phyloP scores from a whole-genome alignment of 2,113 vertebrate genomes.

The Rhinichthys klamathensis region DNA sequence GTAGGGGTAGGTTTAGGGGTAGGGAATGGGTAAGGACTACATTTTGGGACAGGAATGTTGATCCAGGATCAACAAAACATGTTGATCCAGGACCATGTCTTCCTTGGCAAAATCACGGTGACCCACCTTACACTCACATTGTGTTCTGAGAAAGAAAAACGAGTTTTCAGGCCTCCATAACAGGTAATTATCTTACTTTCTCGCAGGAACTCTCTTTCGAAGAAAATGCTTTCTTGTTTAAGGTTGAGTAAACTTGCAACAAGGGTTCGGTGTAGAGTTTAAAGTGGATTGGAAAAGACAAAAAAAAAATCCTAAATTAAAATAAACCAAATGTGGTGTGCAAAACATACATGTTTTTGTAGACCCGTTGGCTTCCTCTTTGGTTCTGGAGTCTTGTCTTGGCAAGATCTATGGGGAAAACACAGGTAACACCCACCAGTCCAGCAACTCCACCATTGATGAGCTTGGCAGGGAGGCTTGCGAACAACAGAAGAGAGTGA shows the following conservation, averaged over 20 bases:
- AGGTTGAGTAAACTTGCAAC: neutral
- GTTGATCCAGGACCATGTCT: no score
- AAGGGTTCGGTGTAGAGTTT: neutral
- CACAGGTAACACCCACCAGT: slow-evolving; percentile 84
- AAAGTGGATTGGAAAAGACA: neutral
- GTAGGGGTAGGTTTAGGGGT: no score
- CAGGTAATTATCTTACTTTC: neutral
- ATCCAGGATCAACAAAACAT: no score
- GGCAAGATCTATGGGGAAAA: slow-evolving; percentile 84
- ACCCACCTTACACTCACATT: neutral
- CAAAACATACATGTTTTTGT: slow-evolving; percentile 79
- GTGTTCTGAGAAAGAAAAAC: neutral
- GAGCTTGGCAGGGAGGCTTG: slow-evolving; percentile 83
- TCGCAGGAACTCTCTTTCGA: neutral
- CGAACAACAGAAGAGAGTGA: slow-evolving; percentile 19
- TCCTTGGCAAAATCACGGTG: no score
- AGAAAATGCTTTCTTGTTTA: neutral
- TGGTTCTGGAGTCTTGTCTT: slow-evolving; percentile 87
- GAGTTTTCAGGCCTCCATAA: neutral
- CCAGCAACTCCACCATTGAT: slow-evolving; percentile 85
- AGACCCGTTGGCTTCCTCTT: slow-evolving; percentile 77
- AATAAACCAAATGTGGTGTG: neutral
- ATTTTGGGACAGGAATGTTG: no score
- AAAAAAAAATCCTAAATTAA: neutral
- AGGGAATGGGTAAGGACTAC: no score